Base-by-base conservation (phyloP, 2,888 invertebrate species). In the Frankliniella intonsa region DNA sequence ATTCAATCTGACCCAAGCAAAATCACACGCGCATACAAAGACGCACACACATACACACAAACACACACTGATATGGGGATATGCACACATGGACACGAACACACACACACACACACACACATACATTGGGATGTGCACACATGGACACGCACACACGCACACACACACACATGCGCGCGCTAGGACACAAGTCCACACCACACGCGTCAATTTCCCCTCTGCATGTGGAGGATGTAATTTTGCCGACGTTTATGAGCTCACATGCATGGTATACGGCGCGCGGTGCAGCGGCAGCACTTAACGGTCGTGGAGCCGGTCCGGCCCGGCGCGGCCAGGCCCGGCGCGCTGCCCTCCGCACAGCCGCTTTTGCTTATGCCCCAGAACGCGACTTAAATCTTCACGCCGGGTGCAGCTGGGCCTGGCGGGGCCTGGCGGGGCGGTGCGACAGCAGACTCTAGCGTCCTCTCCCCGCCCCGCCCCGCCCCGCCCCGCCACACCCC, bases 201-300 rank as follows among this genome's bases (percentile, higher is more conserved):
- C 69, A 22, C 25, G 69, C 69, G 69, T 76, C 69, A 76, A 76
- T 76, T 76, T 76, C 22, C 25, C 69, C 69, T 76, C 10, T 25
- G 69, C 25, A 76, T 25, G 69, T 76, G 69, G 69, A 76, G 69
- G 69, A 76, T 76, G 69, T 76, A 76, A 76, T 76, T 76, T 76
- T 76, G 22, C 25, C 69, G 69, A 76, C 69, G 69, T 76, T 76
- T 76, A 76, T 76, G 69, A 76, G 69, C 69, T 76, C 69, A 76
- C 69, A 76, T 76, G 69, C 69, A 22, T 25, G 69, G 69, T 69
- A 69, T 69, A 69, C 22, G 69, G n/a, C 10, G 69, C 69, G 25
- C 69, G 69, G 69, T 55, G 55, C 8, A 55, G 55, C 55, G 55
- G 55, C 17, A 19, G 55, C 69, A 25, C 69, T 76, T 76, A 76